Base-by-base conservation (phyloP, 1,140 invertebrate species). In the Coenobita brevimanus region DNA sequence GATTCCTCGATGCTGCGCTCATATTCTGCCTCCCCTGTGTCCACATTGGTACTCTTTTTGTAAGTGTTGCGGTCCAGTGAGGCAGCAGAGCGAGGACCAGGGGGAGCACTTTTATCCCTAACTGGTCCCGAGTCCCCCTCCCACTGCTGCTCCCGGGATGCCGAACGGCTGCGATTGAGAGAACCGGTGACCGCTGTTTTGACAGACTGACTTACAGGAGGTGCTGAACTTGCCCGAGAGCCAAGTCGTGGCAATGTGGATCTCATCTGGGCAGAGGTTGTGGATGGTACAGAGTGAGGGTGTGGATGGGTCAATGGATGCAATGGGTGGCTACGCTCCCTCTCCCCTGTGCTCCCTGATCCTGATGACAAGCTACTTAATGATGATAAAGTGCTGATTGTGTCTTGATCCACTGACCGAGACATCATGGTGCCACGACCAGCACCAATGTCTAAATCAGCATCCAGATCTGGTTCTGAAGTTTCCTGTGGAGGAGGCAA, bases 401-500 rank as follows among this genome's bases (percentile, higher is more conserved):
- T 89, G 43, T 89, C 89, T 24, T 89, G 89, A 64, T 89, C 89
- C 10, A 85, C 82, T 4, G 82, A 85, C 1, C 78, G 62, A 17
- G 89, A 64, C 69, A 88, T 82, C 13, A 75, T 88, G 24, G 54
- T 43, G 6, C 13, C 43, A 33, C 71, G 67, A 6, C 24, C 43
- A 41, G 41, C 46, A 33, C 46, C 41, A 30, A 62, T 50, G 27
- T 94, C 94, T 57, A 93, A 93, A 88, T 95, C 94, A 54, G 94
- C 94, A 79, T 96, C 95, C 17, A 94, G 93, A 79, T 96, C 95
- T 82, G 91, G 90, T 71, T 91, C 91, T 24, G 89, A 88, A 60
- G 95, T 95, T 92, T 97, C 96, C 50, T 97, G 94, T 3, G 96
- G 96, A 30, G 96, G 96, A 60, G 96, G 97, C 62, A 97, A 92